A percentile compares a stretch with the other conserved stretches of the same genome.
Evolutionary conservation across 2,797 vertebrate species (phyloP).

Genomic region (Propithecus deckenii): DNA sequence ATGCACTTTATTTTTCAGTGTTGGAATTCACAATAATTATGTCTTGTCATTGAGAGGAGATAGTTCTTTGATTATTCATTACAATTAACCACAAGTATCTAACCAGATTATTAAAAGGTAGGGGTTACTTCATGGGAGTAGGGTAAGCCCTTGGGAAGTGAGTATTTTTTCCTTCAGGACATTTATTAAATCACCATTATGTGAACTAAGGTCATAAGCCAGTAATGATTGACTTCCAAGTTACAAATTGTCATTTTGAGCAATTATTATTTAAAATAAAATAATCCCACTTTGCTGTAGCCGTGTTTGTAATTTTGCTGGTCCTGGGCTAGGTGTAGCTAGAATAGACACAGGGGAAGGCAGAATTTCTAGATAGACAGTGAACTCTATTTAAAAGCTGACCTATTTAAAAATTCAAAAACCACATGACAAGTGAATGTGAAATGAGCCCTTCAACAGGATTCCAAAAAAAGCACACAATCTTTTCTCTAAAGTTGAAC

Average conservation of each 20-base stretch:
- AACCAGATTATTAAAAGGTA: slow-evolving; percentile 45
- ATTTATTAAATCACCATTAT: slow-evolving; percentile 54
- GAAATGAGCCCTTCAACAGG: not conserved
- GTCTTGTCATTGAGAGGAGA: slow-evolving; percentile 36
- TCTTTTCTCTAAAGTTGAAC: not conserved
- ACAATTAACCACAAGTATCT: slow-evolving; percentile 18
- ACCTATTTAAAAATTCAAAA: not conserved
- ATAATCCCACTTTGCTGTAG: not conserved
- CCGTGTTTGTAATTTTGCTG: not conserved
- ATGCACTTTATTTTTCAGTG: slow-evolving; percentile 35
- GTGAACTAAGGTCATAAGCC: slow-evolving; percentile 16
- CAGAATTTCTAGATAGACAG: not conserved
- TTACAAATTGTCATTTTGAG: not conserved
- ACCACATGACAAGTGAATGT: not conserved
- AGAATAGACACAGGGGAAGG: not conserved
- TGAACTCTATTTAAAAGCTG: not conserved
- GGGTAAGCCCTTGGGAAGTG: slow-evolving; percentile 29
- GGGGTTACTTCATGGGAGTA: not conserved
- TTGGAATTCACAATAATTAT: slow-evolving; percentile 33
- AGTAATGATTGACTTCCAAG: not conserved
- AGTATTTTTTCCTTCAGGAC: slow-evolving; percentile 21
- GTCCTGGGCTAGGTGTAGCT: not conserved
- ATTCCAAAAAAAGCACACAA: not conserved
- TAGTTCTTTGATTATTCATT: slow-evolving; percentile 51
- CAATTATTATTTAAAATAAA: slow-evolving; percentile 28